Base-by-base conservation (phyloP, 2,797 vertebrate genomes). In the Pseudomugil tenellus region DNA sequence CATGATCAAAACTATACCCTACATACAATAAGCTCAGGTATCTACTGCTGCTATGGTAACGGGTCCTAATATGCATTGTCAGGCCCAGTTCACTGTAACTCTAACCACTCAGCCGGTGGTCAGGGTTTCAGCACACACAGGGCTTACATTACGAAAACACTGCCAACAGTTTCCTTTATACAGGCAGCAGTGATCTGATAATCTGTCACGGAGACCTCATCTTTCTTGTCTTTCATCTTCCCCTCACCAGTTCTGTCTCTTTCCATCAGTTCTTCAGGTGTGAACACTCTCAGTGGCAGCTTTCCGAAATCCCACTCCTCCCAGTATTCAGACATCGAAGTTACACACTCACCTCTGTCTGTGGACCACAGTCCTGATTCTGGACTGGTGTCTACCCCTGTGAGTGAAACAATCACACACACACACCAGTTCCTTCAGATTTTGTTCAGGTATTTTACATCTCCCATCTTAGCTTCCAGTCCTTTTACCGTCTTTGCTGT, bases 241-340 rank as follows among this genome's bases (percentile, higher is more conserved):
- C 16, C 39, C 7, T 41, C 39, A 41, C 14, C 39, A 19, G 39
- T 62, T 53, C 17, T 74, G n/a, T n/a, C 13, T 39, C 13, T 59
- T n/a, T 49, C 51, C 63, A 57, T 80, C 68, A 98, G 96, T 54
- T 97, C 94, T 79, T 96, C 95, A 93, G 96, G 93, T 91, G 90
- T 94, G 92, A 95, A 94, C 80, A 91, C 92, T 60, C 92, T 94
- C 86, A 93, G 82, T n/a, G 88, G 85, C 71, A 93, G 91, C 65
- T 90, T 93, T 59, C 91, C 90, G 23, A 91, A 91, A 56, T 92
- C 93, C 48, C 87, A 82, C 62, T 94, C 92, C 0, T 93, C 94
- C 19, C 90, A 86, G 79, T 89, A 65, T 81, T 95, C 94, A 4
- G 77, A 93, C 61, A 83, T 90, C n/a, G 81, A 85, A 14, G 89